These are phyloP conservation scores for Odontophorus gujanensis DNA, from an alignment of 2,113 vertebrate species.

Conservation along the genomic window DNA sequence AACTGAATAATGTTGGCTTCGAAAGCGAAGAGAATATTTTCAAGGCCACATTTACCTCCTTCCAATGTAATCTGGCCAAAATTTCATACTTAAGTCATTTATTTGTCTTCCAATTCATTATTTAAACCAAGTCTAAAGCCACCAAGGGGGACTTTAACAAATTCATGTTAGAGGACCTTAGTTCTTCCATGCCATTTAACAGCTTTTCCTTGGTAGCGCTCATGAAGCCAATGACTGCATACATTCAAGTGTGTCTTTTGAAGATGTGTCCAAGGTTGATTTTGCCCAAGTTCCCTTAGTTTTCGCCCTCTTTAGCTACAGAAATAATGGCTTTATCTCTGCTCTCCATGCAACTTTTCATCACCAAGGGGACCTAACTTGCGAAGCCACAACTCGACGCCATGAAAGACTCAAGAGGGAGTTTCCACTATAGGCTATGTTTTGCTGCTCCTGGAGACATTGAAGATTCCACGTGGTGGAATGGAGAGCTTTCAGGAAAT, in stretches of 20 bases:
- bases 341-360: background rate
- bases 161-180: background rate
- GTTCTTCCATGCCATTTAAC: background rate
- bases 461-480: background rate
- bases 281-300: background rate
- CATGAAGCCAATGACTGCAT: background rate
- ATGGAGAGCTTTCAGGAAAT: background rate
- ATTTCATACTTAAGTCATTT: background rate
- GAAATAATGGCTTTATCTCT: background rate
- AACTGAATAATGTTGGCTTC: background rate
- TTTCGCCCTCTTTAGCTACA: background rate
- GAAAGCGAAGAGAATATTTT: background rate
- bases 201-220: background rate
- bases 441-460: background rate
- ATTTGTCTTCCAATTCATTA: background rate
- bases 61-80: conserved; percentile 8
- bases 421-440: background rate
- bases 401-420: background rate
- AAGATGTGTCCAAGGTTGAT: background rate
- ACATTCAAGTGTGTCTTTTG: background rate
- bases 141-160: background rate
- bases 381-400: background rate
- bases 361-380: background rate
- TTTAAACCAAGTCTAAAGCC: background rate
- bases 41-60: background rate